Base-by-base conservation (phyloP, 2,113 vertebrate species). In the Equus przewalskii region DNA sequence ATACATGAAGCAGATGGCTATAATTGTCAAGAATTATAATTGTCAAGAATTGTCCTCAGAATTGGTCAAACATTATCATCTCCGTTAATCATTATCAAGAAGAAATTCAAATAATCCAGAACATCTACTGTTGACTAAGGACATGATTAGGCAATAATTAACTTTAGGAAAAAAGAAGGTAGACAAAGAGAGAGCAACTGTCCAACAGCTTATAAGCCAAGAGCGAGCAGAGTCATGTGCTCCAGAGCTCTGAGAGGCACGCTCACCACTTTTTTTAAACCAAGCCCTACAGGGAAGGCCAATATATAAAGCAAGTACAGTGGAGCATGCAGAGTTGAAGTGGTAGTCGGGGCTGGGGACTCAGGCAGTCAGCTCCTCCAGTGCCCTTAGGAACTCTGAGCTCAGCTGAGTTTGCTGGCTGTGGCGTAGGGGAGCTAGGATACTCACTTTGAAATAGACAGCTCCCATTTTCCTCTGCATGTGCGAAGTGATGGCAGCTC, bases 61-160 rank as follows among this genome's bases (percentile, higher is more conserved):
- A 94, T 28, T 69, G n/a, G 19, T 56, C 33, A 89, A 90, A 94
- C 11, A 73, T 83, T 81, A 91, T 2, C 72, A 51, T 90, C 56
- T 86, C 79, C 10, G 75, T 86, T 87, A 93, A 93, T 64, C 64
- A 96, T 92, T 89, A 95, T 5, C 36, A 30, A 92, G 28, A 91
- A 56, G 79, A 94, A 96, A 92, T 78, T 94, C 84, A 96, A 81
- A 83, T 46, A 90, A 41, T 26, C 28, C 30, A 64, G 83, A 91
- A 72, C 22, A 62, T 67, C 69, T 82, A 70, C 44, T 70, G 60
- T 33, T 76, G 51, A 84, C 28, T 51, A 69, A 91, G 82, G 51
- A 44, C 41, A 46, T 33, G 36, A 91, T 84, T 90, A 90, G 60
- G 41, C 64, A 96, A 95, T n/a, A 94, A 58, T 33, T 75, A 81